Percentiles rank a stretch among this genome's conserved stretches.
These are phyloP conservation scores for Eumacrocentrus americanus DNA, from an alignment of 2,888 invertebrate genomes.

Conservation along the genomic window DNA sequence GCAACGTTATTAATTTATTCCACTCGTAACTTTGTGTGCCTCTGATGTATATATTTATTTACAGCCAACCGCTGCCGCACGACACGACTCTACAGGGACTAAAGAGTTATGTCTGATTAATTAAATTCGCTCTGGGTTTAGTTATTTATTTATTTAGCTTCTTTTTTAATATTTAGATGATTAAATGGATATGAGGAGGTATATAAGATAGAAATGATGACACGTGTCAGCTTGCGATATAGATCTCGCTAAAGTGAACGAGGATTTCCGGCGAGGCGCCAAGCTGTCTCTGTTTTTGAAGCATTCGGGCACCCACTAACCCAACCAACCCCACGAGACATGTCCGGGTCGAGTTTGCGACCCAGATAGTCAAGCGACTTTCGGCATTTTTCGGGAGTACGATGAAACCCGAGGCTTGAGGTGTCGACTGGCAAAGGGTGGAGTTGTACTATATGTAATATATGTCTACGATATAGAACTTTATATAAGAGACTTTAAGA, in stretches of 20 bases:
- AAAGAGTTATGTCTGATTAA: too few relatives aligned
- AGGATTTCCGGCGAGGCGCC: slow-evolving; percentile 11
- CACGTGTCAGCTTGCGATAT: not conserved
- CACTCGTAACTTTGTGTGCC: too few relatives aligned
- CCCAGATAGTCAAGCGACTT: slow-evolving; percentile 38
- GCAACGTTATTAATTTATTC: too few relatives aligned
- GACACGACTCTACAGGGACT: too few relatives aligned
- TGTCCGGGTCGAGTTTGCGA: slow-evolving; percentile 39
- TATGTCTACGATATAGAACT: too few relatives aligned
- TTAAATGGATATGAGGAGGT: too few relatives aligned
- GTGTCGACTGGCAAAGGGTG: not conserved
- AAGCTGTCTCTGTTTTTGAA: slow-evolving; percentile 19
- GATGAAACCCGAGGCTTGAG: not conserved
- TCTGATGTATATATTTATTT: too few relatives aligned
- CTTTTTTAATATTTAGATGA: too few relatives aligned
- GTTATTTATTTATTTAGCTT: too few relatives aligned
- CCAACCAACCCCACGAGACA: not conserved
- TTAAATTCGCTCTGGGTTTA: too few relatives aligned
- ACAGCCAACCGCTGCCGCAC: too few relatives aligned
- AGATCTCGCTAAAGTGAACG: not conserved
- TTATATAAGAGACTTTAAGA: too few relatives aligned
- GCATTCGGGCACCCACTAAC: slow-evolving; percentile 5
- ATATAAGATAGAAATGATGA: not conserved
- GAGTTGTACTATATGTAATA: not conserved
- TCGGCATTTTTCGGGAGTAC: slow-evolving; percentile 23